These are phyloP conservation scores for Tridacna gigas DNA, from an alignment of 2,888 invertebrate species.

Conservation along the genomic window DNA sequence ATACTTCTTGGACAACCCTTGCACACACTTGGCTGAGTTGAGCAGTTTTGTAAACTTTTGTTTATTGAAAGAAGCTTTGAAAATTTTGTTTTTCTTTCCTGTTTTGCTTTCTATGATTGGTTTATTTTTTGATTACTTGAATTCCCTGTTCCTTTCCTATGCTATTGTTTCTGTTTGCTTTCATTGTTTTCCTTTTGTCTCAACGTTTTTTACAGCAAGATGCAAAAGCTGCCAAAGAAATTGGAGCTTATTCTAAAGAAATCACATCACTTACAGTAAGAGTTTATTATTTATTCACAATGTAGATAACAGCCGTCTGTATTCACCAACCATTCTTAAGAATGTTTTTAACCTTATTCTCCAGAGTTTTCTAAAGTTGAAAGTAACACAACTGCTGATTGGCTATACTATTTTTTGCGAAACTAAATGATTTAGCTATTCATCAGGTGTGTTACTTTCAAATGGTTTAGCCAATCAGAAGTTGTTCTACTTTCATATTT, in stretches of 20 bases:
- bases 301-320: too few species aligned
- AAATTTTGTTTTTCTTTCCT: not conserved
- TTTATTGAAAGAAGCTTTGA: not conserved
- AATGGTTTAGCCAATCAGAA: too few species aligned
- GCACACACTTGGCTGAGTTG: too few species aligned
- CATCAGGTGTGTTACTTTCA: too few species aligned
- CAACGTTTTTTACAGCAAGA: conserved; percentile 69
- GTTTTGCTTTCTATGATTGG: not conserved
- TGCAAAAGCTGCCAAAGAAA: conserved; percentile 81
- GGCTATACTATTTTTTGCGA: too few species aligned
- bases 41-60: too few species aligned
- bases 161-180: conserved; percentile 21
- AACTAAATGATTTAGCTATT: too few species aligned
- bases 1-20: too few species aligned
- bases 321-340: not conserved
- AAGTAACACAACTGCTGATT: too few species aligned
- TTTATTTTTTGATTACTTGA: not conserved
- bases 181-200: conserved; percentile 29
- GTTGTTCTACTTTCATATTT: too few species aligned
- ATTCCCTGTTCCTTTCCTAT: not conserved
- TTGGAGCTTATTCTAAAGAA: conserved; percentile 83
- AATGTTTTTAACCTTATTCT: too few species aligned
- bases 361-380: too few species aligned
- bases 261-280: conserved; percentile 82
- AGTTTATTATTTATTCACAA: conserved; percentile 20